phyloP scores from a whole-genome alignment of 2,113 vertebrate genomes.

The Pelodiscus sinensis region DNA sequence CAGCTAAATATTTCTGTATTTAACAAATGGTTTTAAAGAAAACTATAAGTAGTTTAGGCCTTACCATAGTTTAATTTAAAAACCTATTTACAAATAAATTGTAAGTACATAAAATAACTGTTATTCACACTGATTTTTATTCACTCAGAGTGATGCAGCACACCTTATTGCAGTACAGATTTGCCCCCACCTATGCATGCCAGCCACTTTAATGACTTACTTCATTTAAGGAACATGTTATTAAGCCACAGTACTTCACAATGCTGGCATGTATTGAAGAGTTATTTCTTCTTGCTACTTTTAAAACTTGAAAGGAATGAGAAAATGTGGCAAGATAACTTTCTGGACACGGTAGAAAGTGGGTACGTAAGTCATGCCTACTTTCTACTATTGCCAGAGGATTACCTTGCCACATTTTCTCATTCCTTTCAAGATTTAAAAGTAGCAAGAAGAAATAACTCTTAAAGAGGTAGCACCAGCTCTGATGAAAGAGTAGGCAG shows the following conservation, averaged over 20 bases:
- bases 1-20: not conserved
- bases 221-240: accelerated
- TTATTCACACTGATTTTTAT: no score
- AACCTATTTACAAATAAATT: no score
- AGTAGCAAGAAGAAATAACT: not conserved
- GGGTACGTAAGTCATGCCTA: not conserved
- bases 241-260: not conserved
- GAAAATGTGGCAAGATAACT: accelerated
- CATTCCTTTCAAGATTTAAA: not conserved
- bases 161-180: not conserved
- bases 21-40: not conserved
- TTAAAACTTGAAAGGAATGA: not conserved
- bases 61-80: no score
- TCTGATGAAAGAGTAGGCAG: accelerated
- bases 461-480: accelerated
- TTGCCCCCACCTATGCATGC: not conserved
- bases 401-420: accelerated
- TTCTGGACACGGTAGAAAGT: accelerated
- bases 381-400: accelerated
- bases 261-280: not conserved
- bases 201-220: accelerated
- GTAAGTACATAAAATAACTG: no score
- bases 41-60: no score
- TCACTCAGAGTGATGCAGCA: not conserved
- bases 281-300: not conserved